Evolutionary conservation across 2,888 invertebrate genomes (phyloP).

Genomic region (Ormyrus rosae): DNA sequence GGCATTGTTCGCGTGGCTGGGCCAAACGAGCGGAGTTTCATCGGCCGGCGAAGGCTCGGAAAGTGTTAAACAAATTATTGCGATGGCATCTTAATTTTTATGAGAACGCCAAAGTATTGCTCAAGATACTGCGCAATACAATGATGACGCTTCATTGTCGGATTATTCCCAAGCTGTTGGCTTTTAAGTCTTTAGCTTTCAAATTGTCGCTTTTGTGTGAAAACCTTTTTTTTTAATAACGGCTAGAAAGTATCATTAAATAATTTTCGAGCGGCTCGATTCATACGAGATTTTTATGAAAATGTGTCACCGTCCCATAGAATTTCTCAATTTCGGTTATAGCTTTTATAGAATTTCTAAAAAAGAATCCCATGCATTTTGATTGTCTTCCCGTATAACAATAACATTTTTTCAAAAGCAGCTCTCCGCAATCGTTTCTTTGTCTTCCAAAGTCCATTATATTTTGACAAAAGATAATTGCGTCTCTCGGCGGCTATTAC

Average conservation of each 20-base stretch:
- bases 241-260: slow-evolving; percentile 12
- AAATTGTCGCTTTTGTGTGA: no score
- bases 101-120: no score
- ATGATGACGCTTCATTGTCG: not conserved
- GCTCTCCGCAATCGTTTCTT: not conserved
- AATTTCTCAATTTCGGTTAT: not conserved
- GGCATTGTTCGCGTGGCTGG: no score
- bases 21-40: no score
- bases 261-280: not conserved
- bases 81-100: no score
- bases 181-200: no score
- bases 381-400: not conserved
- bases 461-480: not conserved
- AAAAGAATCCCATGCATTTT: slow-evolving; percentile 5
- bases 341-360: not conserved
- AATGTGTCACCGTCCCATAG: not conserved
- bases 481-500: no score
- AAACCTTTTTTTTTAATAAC: not conserved
- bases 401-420: not conserved
- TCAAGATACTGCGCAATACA: no score
- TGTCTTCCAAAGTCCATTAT: not conserved
- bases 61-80: no score
- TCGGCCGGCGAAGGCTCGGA: no score
- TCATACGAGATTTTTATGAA: not conserved
- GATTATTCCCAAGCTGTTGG: not conserved